Base-by-base conservation (phyloP, 2,888 invertebrate species). In the Tenthredo notha region DNA sequence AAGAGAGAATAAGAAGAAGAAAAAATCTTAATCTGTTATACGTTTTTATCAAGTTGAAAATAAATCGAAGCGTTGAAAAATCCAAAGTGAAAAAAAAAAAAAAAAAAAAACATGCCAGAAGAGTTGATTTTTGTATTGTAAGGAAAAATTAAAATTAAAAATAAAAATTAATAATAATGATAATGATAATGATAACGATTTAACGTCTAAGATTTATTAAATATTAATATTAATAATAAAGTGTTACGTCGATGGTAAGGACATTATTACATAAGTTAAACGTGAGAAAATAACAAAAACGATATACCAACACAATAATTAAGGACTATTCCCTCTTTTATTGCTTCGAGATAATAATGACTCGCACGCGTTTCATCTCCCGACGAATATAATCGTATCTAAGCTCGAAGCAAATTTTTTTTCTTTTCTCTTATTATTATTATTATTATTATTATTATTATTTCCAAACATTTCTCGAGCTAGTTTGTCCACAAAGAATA, bases 51-150 rank as follows among this genome's bases (percentile, higher is more conserved):
- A 86, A 86, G 86, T 86, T 86, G 70, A 67, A 83, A 70, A 83
- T 83, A 83, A 83, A 83, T 58, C 61, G 70, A 83, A 83, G 4
- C 70, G 83, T 83, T 70, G 83, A 83, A 83, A 29, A 83, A 83
- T 80, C 61, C 37, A 85, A 86, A 83, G 50, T 37, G 67, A 83
- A 86, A 50, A 84, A 85, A 84, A 87, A 84, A 72, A 67, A 83
- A 72, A 77, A 84, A 84, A 86, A 84, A 82, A 86, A 86, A 80
- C 80, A 82, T 84, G 86, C 85, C 86, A 85, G 82, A 84, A 87
- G 86, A 88, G 88, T 88, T 88, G 88, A 88, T 88, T 88, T 88
- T 88, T 88, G 85, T 88, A 88, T 86, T 78, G 80, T 43, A 40
- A 80, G 40, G 83, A 47, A 61, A 85, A 70, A 72, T 54, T 84